Conservation (phyloP, 2,113 vertebrate genomes). For the Microtus pennsylvanicus region DNA sequence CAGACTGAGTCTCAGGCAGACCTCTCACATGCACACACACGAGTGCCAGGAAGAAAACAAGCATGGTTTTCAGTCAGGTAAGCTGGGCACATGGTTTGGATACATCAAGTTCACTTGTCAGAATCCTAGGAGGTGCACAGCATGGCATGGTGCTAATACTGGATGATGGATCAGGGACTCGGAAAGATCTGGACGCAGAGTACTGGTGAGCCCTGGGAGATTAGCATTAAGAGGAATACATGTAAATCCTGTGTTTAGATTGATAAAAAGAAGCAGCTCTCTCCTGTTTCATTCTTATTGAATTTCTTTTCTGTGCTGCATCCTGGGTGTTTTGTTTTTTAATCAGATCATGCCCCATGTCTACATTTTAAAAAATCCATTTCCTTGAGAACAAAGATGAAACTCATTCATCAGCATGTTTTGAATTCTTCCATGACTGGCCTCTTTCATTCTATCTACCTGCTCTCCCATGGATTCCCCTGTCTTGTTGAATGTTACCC, state of each 20-base stretch:
- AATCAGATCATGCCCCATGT: conserved; percentile 40
- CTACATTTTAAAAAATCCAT: conserved; percentile 18
- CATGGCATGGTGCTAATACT: background rate
- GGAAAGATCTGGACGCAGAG: conserved; percentile 51
- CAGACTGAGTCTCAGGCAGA: background rate
- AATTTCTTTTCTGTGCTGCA: conserved; percentile 27
- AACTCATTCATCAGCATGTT: conserved; percentile 34
- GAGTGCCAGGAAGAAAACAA: background rate
- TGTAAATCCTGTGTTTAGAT: conserved; percentile 52
- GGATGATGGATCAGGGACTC: conserved; percentile 49
- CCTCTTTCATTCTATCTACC: background rate
- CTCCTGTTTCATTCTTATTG: conserved; percentile 16
- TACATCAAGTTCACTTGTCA: conserved; percentile 14
- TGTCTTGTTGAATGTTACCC: background rate
- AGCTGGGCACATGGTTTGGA: background rate
- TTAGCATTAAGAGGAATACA: conserved; percentile 66
- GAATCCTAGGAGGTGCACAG: background rate
- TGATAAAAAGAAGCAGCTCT: background rate
- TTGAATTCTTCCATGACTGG: background rate
- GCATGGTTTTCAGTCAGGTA: background rate
- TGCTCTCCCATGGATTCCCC: background rate
- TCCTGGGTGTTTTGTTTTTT: background rate
- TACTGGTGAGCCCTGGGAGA: conserved; percentile 40
- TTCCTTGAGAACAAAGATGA: conserved; percentile 39
- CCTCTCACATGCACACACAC: background rate